phyloP scores from a whole-genome alignment of 2,888 invertebrate species.

The Coecobrya sp. region DNA sequence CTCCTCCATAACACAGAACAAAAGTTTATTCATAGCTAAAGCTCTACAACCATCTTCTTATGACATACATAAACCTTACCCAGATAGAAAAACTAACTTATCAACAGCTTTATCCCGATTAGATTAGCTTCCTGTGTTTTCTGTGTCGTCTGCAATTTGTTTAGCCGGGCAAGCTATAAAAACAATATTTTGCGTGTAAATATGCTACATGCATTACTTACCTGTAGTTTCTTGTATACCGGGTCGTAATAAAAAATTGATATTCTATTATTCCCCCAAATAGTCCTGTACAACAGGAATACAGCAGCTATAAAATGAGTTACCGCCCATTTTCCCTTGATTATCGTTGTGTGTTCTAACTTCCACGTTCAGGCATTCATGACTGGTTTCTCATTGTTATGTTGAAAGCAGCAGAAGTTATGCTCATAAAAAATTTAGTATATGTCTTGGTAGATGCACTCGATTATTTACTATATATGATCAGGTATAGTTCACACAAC shows the following conservation, averaged over 20 bases:
- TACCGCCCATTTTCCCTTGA: conserved; percentile 55
- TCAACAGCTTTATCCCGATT: conserved; percentile 65
- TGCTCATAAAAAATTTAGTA: background rate
- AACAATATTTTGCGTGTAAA: conserved; percentile 30
- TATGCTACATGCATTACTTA: background rate
- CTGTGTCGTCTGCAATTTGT: conserved; percentile 37
- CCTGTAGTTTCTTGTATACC: background rate
- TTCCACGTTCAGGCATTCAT: background rate
- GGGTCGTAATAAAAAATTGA: background rate
- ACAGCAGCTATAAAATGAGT: conserved; percentile 21
- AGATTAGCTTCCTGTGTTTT: conserved; percentile 65
- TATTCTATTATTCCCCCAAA: background rate
- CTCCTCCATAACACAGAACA: background rate
- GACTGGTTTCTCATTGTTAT: background rate
- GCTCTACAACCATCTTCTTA: background rate
- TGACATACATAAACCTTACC: background rate
- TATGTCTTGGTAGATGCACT: background rate
- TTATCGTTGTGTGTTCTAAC: background rate
- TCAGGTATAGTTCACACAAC: background rate
- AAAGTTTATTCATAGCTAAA: too few species aligned
- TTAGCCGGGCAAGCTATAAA: conserved; percentile 17
- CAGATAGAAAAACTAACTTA: conserved; percentile 40
- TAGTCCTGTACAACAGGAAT: background rate
- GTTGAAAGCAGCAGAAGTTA: background rate
- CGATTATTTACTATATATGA: background rate